These are phyloP conservation scores for Agrotis segetum DNA, from an alignment of 2,888 invertebrate genomes.

Conservation along the genomic window DNA sequence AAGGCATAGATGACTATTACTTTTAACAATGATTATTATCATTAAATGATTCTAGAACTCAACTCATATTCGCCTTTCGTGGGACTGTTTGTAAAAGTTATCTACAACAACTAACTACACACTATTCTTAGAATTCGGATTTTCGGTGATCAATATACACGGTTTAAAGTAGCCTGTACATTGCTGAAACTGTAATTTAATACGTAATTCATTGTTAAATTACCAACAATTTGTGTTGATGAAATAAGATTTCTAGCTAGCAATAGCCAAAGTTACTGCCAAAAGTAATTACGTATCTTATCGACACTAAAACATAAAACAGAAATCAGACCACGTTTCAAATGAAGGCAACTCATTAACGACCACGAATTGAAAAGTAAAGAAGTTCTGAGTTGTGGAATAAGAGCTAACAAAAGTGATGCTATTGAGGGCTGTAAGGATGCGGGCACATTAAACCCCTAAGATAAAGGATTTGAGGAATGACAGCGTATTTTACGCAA, in stretches of 20 bases:
- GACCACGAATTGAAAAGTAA: constrained; percentile 63
- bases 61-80: too few species aligned
- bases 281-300: constrained; percentile 31
- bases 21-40: too few species aligned
- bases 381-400: constrained; percentile 58
- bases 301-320: constrained; percentile 35
- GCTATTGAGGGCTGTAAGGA: constrained; percentile 40
- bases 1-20: too few species aligned
- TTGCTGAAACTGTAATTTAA: too few species aligned
- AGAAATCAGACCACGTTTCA: constrained; percentile 40
- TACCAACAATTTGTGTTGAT: too few species aligned
- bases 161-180: too few species aligned
- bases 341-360: constrained; percentile 67
- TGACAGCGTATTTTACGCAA: constrained; percentile 51
- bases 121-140: too few species aligned
- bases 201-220: background rate
- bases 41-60: too few species aligned
- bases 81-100: too few species aligned
- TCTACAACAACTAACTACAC: too few species aligned
- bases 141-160: too few species aligned
- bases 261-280: constrained; percentile 14
- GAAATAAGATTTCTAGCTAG: constrained; percentile 22
- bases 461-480: constrained; percentile 59
- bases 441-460: constrained; percentile 55
- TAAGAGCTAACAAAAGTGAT: constrained; percentile 63